Evolutionary conservation across 2,888 invertebrate genomes (phyloP), one percentile per base, ranked within the genome.

Genomic region (Dryobota labecula): DNA sequence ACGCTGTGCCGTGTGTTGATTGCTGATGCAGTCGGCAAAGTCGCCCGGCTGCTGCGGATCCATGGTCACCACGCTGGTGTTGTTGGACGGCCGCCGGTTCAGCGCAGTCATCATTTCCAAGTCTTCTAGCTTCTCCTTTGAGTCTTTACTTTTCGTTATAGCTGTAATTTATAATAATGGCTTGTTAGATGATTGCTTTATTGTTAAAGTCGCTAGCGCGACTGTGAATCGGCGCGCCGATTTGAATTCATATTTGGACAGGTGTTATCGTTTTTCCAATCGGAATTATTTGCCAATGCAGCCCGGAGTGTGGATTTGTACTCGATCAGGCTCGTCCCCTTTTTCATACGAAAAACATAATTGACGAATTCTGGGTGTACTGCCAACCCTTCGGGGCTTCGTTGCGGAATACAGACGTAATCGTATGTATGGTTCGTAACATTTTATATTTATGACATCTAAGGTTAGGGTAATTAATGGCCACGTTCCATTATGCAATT

Each of bases 11-110:
- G 94, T 93, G 87, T 97, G 97, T 87, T 97, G 97, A 69, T 96
- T 96, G 75, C 95, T 96, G 80, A 97, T 95, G 84, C 97, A 96
- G 90, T 97, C 97, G 1, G 95, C 94, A 87, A 97, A 97, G 84
- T 96, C 97, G 1, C 93, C 94, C 15, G 94, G 92, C 78, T 91
- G 93, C 38, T 91, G 90, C 13, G 88, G 90, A 67, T 96, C 96
- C 86, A 96, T 87, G 2, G 95, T 95, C 64, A 96, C 95, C 67
- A 96, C 92, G 68, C 94, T 95, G 2, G 94, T 94, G 3, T 94
- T 95, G 77, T 94, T 93, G 24, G 94, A 93, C 9, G 93, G 90
- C 76, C 93, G 90, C 84, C 94, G 88, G 84, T 94, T 94, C 47
- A 95, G 84, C 7, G 95, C 95, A 1, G 94, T 93, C 94, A 95